Base-by-base conservation (phyloP, 2,113 vertebrate species). In the Myiozetetes cayanensis region DNA sequence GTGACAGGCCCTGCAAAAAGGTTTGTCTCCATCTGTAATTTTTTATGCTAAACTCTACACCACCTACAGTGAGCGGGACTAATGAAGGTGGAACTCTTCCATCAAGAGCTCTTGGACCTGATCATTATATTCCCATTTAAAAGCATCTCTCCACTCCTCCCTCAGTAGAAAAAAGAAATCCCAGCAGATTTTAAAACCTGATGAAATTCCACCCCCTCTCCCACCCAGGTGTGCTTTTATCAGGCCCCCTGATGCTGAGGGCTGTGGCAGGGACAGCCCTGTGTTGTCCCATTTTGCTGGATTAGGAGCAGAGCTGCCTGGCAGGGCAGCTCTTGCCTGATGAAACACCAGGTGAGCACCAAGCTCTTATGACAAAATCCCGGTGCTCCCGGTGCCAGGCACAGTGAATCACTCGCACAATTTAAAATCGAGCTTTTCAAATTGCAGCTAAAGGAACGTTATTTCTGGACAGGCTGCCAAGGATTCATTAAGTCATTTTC, bases 1-100 rank as follows among this genome's bases (percentile, higher is more conserved):
- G 33, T 56, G 72, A 52, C 43, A 76, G 43, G 49, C 37, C 14
- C 56, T 76, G 56, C 49, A 63, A 82, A 50, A 70, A 76, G 14
- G 33, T 81, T 75, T 50, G 56, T 75, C 63, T 37, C 28, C 37
- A 41, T 83, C 35, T 22, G 12, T 21, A 7, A 12, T 58, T 61
- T 76, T 92, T 95, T 65, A 50, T 14, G 7, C 53, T 65, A 80
- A 91, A 43, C 25, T 62, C 16, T 73, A 79, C 1, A 1, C 47
- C 6, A 0, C 67, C 73, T 68, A 11, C 30, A 66, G 68, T 0
- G 0, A 65, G 31, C 1, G 0, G 41, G 56, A 59, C 70, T 17
- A 55, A 68, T 62, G 66, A 85, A 76, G 31, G 58, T 20, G 25
- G 22, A 85, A 85, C 59, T 59, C 37, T 68, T 62, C 58, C 59